Percentiles rank a stretch among this genome's conserved stretches.
These are phyloP conservation scores for Caenorhabditis parvicauda DNA, from an alignment of 2,888 invertebrate genomes.

Conservation along the genomic window DNA sequence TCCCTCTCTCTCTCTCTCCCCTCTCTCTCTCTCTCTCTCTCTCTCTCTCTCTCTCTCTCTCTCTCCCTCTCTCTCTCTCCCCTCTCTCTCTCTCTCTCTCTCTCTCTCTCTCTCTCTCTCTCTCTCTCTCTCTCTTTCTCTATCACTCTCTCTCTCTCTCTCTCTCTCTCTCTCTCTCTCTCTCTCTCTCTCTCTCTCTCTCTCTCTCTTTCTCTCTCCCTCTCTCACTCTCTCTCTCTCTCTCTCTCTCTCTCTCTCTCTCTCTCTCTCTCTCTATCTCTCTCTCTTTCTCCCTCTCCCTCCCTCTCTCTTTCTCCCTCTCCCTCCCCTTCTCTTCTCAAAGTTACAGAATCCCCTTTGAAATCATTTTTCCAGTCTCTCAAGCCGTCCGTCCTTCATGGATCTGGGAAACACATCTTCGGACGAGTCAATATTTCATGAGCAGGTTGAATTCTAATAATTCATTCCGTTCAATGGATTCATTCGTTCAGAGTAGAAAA, in stretches of 20 bases:
- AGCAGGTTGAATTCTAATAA: constrained; percentile 15
- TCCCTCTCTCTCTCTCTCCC: constrained; percentile 8
- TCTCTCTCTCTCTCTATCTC: constrained; percentile 1
- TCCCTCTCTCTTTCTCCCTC: constrained; percentile 1
- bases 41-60: not conserved
- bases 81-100: constrained; percentile 3
- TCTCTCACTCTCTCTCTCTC: constrained; percentile 4
- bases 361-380: constrained; percentile 9
- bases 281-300: constrained; percentile 1
- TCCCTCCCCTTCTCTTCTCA: constrained; percentile 9
- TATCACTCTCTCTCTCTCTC: constrained; percentile 3
- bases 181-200: constrained; percentile 9
- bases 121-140: not conserved
- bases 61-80: constrained; percentile 4
- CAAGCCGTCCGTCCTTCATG: no score
- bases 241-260: constrained; percentile 3
- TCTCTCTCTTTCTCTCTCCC: constrained; percentile 6
- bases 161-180: not conserved
- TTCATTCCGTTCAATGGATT: constrained; percentile 3
- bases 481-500: constrained; percentile 22
- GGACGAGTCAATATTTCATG: constrained; percentile 28
- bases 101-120: not conserved
- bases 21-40: constrained; percentile 2
- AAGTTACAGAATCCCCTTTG: constrained; percentile 7
- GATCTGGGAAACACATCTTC: constrained; percentile 31